Percentiles rank a stretch among this genome's conserved stretches.
phyloP scores from a whole-genome alignment of 2,113 vertebrate species.

The Sitta europaea region DNA sequence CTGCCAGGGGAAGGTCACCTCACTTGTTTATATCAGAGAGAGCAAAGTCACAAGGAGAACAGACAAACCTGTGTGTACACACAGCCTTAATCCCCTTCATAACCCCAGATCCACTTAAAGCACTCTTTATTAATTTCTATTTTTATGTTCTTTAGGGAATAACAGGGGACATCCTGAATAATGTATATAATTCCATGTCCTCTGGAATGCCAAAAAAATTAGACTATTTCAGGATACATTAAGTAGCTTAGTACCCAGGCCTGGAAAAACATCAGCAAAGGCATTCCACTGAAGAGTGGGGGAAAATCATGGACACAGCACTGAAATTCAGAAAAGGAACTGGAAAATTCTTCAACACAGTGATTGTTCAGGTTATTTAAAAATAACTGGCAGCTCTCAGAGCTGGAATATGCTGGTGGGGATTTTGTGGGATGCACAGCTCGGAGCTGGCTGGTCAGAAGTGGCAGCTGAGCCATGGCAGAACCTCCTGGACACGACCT shows the following conservation, averaged over 20 bases:
- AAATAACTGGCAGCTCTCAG: background rate
- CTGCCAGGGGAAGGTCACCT: slow-evolving; percentile 32
- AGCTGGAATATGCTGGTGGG: background rate
- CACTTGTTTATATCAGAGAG: background rate
- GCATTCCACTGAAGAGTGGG: background rate
- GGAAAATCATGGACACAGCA: background rate
- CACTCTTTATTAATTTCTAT: background rate
- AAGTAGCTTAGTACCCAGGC: background rate
- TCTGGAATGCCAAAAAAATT: background rate
- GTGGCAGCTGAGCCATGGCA: background rate
- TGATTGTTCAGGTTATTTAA: background rate
- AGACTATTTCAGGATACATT: background rate
- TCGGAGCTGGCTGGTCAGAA: background rate
- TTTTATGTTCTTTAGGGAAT: background rate
- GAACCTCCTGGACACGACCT: rapidly evolving
- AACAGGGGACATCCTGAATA: background rate
- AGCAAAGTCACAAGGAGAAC: background rate
- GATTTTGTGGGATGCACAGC: rapidly evolving
- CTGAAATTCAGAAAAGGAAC: background rate
- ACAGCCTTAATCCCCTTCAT: background rate
- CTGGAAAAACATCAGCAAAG: background rate
- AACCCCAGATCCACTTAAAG: background rate
- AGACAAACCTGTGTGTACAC: background rate
- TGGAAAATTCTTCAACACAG: background rate
- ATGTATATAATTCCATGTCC: background rate